Evolutionary conservation across 1,140 invertebrate species (phyloP), one percentile per base, ranked within the genome.

Genomic region (Dysdera silvatica): DNA sequence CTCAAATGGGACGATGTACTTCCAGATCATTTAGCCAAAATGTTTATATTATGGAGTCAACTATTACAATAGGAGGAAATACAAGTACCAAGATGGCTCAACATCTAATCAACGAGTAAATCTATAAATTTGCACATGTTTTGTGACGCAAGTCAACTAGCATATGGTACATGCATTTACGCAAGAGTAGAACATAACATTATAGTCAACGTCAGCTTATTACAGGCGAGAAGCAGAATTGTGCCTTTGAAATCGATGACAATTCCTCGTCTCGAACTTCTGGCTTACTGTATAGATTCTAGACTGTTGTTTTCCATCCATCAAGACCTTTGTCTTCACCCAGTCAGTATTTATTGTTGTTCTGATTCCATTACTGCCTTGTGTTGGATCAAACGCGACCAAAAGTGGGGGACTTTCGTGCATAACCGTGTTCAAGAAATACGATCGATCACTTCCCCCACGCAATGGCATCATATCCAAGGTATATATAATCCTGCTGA

Each of bases 281-380:
- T 55, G 2, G 49, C 51, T 2, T 61, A 41, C 18, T 26, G 10
- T 3, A 53, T 61, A 32, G 40, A 40, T 2, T 26, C 52, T 35
- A 62, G 71, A 26, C 16, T 79, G 10, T 67, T 68, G 5, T 18
- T 29, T 12, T 33, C 51, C 7, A n/a, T 52, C 10, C 5, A 35
- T 5, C n/a, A 29, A 29, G 51, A 53, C 47, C 20, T 61, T 7
- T n/a, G 35, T 3, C 14, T 53, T 12, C 5, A 4, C 7, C 3
- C 40, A 20, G n/a, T 56, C 23, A n/a, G 29, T 28, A 49, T 40
- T 23, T 29, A 59, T 35, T 65, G 28, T 65, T 58, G 54, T 54
- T 52, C 47, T 16, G 35, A 64, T 28, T 58, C 72, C 0, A 65
- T 68, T 0, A 72, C 71, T 0, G 69, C 41, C 12, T 35, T 62